Percentiles rank a stretch among this genome's conserved stretches.
These are phyloP conservation scores for Fragum sueziense DNA, from an alignment of 2,888 invertebrate genomes.

Conservation along the genomic window DNA sequence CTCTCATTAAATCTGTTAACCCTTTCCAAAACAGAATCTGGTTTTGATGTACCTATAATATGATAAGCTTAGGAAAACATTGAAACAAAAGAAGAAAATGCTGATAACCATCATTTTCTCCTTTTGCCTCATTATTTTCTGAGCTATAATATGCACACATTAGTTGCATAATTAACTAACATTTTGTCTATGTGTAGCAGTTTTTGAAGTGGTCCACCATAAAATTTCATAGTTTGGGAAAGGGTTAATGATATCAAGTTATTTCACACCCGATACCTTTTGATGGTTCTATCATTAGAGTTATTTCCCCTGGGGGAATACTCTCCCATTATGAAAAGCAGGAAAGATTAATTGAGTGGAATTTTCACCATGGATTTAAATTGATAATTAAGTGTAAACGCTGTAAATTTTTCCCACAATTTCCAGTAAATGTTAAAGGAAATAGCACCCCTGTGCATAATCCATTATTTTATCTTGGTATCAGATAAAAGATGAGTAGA, in stretches of 20 bases:
- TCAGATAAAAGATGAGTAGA: not conserved
- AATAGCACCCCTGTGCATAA: constrained; percentile 10
- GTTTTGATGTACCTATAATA: too few species aligned
- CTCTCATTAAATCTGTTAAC: not conserved
- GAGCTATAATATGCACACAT: too few species aligned
- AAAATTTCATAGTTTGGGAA: too few species aligned
- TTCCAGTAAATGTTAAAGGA: not conserved
- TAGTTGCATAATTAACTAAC: too few species aligned
- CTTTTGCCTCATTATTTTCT: too few species aligned
- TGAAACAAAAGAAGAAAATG: too few species aligned
- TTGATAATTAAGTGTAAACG: constrained; percentile 19
- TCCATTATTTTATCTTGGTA: constrained; percentile 10
- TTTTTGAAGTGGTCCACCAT: too few species aligned
- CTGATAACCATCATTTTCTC: too few species aligned
- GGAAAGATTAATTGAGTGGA: constrained; percentile 18
- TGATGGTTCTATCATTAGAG: constrained; percentile 5
- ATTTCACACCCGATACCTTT: constrained; percentile 13
- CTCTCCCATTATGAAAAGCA: constrained; percentile 4
- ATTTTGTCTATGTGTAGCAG: too few species aligned
- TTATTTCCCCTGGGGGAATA: not conserved
- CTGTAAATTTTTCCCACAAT: constrained; percentile 7
- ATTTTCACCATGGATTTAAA: constrained; percentile 20
- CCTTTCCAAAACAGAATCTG: too few species aligned
- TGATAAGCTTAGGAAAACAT: too few species aligned
- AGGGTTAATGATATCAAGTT: constrained; percentile 9